Base-by-base conservation (phyloP, 2,888 invertebrate species). In the Pristionchus arcanus region DNA sequence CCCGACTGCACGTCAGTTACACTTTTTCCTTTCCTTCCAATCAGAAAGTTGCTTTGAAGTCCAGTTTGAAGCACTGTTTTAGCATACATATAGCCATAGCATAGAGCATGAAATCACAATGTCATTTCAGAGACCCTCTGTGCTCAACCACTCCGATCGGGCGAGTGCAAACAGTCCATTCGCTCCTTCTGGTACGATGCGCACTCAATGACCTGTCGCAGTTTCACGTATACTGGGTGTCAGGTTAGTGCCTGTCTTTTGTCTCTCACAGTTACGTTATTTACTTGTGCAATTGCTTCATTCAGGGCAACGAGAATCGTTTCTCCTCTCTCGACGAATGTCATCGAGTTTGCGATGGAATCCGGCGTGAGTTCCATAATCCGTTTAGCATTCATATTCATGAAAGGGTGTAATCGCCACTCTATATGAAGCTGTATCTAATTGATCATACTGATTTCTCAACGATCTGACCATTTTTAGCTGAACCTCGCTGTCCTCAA, bases 91-190 rank as follows among this genome's bases (percentile, higher is more conserved):
- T n/a, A n/a, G n/a, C n/a, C n/a, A n/a, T n/a, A n/a, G n/a, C n/a
- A n/a, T n/a, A n/a, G n/a, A n/a, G n/a, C 42, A 49, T 11, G 13
- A 7, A 49, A 9, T 9, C 11, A 49, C 0, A 11, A 9, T 3
- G 16, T 28, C 11, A 21, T 25, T 92, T n/a, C 91, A 93, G 93
- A 92, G 88, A 93, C 93, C 15, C 90, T 93, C 2, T 93, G 93
- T 89, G 92, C 92, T 2, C 92, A 93, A 59, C 93, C 92, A 2
- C 90, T 92, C 0, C 88, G 92, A n/a, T 91, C 92, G 21, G 93
- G 93, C 7, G 93, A 93, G 84, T 93, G 93, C 87, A 93, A 92
- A 86, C 92, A 93, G 63, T 91, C 91, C 63, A 92, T 93, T 37
- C 91, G 92, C 4, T 91, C 92, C 71, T 93, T 92, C 86, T 93